Conservation (phyloP, 2,888 invertebrate genomes). For the Mesorhabditis spiculigera region DNA sequence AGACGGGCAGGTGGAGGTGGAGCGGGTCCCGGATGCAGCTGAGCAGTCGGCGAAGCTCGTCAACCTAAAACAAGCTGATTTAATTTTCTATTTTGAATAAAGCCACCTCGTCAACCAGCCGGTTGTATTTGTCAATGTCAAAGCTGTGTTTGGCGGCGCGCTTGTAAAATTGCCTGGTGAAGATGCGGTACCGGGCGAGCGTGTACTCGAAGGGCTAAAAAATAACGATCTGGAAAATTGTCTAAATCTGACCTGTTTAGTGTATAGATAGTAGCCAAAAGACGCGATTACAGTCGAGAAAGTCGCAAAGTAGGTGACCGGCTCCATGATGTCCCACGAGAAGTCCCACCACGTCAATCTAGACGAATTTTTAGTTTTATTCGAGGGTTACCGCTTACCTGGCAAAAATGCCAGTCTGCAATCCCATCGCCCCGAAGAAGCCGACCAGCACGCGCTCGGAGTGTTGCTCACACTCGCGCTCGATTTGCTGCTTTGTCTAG, state of each 20-base stretch:
- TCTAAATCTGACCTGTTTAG: constrained; percentile 74
- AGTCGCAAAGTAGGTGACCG: constrained; percentile 90
- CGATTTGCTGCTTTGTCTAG: constrained; percentile 41
- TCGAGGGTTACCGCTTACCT: background rate
- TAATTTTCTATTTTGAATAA: background rate
- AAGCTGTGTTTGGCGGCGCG: constrained; percentile 43
- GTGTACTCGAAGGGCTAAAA: constrained; percentile 54
- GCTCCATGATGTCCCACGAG: constrained; percentile 96
- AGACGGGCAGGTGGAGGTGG: constrained; percentile 51
- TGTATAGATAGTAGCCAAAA: constrained; percentile 91
- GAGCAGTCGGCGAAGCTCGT: constrained; percentile 40
- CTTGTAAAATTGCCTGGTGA: constrained; percentile 52
- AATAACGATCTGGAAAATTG: background rate
- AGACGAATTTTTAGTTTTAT: constrained; percentile 61
- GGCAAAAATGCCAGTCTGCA: constrained; percentile 66
- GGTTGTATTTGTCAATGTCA: constrained; percentile 48
- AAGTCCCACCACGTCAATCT: constrained; percentile 99
- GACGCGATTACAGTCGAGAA: constrained; percentile 92
- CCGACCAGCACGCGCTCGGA: constrained; percentile 69
- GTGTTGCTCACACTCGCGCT: constrained; percentile 55
- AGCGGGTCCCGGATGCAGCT: constrained; percentile 49
- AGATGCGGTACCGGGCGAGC: constrained; percentile 41
- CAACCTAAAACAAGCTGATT: constrained; percentile 18
- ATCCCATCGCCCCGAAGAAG: constrained; percentile 86
- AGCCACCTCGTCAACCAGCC: constrained; percentile 29